Conservation (phyloP, 2,113 vertebrate species). For the Catharus bicknelli region DNA sequence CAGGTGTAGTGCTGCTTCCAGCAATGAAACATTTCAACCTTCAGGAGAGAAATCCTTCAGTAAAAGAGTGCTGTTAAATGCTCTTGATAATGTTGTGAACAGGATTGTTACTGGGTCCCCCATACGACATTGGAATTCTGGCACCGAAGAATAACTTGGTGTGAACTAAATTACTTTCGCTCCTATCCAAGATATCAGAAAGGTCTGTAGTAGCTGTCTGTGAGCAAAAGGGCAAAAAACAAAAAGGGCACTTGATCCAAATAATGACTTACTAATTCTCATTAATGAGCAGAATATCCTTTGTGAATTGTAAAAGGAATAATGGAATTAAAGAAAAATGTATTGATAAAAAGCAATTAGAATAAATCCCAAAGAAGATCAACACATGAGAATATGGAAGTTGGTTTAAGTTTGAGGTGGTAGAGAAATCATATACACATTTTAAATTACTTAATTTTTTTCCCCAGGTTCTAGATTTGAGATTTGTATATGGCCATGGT, state of each 20-base stretch:
- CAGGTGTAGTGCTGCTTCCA: background rate
- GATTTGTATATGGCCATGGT: background rate
- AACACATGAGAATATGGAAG: slow-evolving; percentile 5
- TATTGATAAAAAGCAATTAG: slow-evolving; percentile 62
- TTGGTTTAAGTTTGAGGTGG: background rate
- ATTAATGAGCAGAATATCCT: slow-evolving; percentile 45
- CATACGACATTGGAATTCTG: background rate
- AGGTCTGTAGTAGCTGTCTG: background rate
- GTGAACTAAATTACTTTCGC: slow-evolving; percentile 10
- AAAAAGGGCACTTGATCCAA: slow-evolving; percentile 29
- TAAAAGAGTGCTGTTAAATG: background rate
- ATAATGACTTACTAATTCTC: slow-evolving; percentile 33
- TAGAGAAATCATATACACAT: background rate
- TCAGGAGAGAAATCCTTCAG: background rate
- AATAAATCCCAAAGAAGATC: slow-evolving; percentile 40
- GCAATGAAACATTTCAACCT: background rate
- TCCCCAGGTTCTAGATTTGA: background rate
- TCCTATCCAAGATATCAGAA: slow-evolving; percentile 17
- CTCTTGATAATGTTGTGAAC: background rate
- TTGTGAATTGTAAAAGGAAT: slow-evolving; percentile 46
- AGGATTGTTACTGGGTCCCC: background rate
- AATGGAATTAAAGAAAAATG: slow-evolving; percentile 38
- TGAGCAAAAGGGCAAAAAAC: slow-evolving; percentile 21
- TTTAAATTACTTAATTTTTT: background rate
- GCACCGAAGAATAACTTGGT: background rate